Conservation (phyloP, 1,140 invertebrate genomes). For the Panagrolaimus sp. region DNA sequence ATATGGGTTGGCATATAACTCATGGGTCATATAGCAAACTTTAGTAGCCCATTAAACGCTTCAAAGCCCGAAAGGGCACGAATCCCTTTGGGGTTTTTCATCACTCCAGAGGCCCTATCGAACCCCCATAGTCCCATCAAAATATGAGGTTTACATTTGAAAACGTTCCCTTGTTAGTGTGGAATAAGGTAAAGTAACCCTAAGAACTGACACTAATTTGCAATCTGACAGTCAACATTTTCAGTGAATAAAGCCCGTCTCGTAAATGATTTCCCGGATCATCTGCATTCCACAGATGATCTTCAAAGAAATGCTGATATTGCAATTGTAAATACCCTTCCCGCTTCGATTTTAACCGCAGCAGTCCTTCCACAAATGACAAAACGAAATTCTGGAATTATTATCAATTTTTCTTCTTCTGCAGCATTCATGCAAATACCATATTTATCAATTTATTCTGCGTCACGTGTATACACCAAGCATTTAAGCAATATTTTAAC, state of each 20-base stretch:
- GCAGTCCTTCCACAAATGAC: slow-evolving; percentile 14
- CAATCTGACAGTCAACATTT: too few relatives aligned
- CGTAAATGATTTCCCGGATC: slow-evolving; percentile 4
- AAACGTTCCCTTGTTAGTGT: too few relatives aligned
- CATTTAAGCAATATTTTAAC: slow-evolving; percentile 10
- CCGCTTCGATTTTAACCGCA: not conserved
- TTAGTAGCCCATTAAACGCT: too few relatives aligned
- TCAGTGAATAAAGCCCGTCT: slow-evolving; percentile 3
- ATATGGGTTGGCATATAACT: too few relatives aligned
- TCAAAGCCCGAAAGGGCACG: too few relatives aligned
- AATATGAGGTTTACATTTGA: too few relatives aligned
- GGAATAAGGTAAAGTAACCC: too few relatives aligned
- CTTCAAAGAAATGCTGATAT: not conserved
- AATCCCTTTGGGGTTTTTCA: too few relatives aligned
- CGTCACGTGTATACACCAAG: not conserved
- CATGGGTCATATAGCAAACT: too few relatives aligned
- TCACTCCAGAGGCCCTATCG: too few relatives aligned
- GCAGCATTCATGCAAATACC: not conserved
- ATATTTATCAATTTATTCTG: slow-evolving; percentile 9
- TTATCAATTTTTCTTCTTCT: slow-evolving; percentile 7
- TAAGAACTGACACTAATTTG: too few relatives aligned
- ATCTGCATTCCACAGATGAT: not conserved
- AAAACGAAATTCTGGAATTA: not conserved
- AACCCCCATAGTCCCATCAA: too few relatives aligned
- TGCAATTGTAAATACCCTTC: not conserved